Evolutionary conservation across 2,888 invertebrate genomes (phyloP).

Genomic region (Timandra comae): DNA sequence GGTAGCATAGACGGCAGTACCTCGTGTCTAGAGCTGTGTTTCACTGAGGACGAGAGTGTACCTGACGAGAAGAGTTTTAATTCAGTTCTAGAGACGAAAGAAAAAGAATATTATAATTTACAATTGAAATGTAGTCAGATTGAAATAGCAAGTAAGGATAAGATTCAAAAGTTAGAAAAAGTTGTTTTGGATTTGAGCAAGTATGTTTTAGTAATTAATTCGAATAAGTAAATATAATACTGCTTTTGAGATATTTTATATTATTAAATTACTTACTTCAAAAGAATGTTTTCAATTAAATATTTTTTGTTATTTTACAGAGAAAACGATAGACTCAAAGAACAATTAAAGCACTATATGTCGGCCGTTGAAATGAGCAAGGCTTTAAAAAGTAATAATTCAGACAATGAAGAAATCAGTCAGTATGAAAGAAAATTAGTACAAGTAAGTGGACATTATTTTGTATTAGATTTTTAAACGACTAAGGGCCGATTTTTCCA

Average conservation of each 20-base stretch:
- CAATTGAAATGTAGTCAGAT: conserved; percentile 71
- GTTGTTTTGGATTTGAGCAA: conserved; percentile 80
- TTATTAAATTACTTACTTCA: no score
- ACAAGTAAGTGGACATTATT: conserved; percentile 79
- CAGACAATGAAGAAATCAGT: conserved; percentile 80
- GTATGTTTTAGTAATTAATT: conserved; percentile 48
- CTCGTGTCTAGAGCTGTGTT: conserved; percentile 68
- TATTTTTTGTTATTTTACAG: no score
- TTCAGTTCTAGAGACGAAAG: conserved; percentile 56
- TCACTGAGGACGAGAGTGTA: conserved; percentile 63
- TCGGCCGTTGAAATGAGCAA: conserved; percentile 93
- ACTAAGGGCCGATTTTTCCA: no score
- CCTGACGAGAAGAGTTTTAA: conserved; percentile 51
- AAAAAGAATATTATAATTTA: conserved; percentile 68
- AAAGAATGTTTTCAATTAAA: no score
- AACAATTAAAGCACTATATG: conserved; percentile 90
- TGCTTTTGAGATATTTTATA: background rate
- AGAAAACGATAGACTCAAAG: conserved; percentile 89
- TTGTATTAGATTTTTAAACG: no score
- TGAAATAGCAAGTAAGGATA: conserved; percentile 62
- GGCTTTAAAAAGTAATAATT: conserved; percentile 77
- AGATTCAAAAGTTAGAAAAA: conserved; percentile 65
- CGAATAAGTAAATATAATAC: no score
- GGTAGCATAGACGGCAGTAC: conserved; percentile 69
- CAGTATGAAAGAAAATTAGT: conserved; percentile 91